These are phyloP conservation scores for Potorous gilbertii DNA, from an alignment of 2,797 vertebrate species.

Conservation along the genomic window DNA sequence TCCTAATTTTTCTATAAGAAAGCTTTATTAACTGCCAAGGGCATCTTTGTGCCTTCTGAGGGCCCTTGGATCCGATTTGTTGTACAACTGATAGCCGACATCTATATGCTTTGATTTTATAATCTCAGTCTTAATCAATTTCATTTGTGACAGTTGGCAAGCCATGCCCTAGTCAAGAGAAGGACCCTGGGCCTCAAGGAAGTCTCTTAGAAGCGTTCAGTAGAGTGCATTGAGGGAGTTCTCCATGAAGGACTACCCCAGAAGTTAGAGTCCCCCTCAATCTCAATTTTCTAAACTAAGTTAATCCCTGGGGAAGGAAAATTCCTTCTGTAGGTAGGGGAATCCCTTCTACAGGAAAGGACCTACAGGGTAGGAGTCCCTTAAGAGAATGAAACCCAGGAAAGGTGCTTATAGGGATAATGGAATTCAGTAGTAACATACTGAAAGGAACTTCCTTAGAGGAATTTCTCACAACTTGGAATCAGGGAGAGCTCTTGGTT, in stretches of 20 bases:
- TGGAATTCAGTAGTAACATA: neutral
- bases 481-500: neutral
- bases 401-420: neutral
- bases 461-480: neutral
- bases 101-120: neutral
- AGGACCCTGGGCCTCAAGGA: neutral
- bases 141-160: neutral
- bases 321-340: neutral
- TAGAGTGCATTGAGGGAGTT: neutral
- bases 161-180: neutral
- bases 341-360: neutral
- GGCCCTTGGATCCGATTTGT: neutral
- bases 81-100: neutral
- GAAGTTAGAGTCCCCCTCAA: neutral
- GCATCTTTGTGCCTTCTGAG: neutral
- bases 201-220: neutral
- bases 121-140: neutral
- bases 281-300: neutral
- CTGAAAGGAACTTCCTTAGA: neutral
- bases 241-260: neutral
- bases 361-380: neutral
- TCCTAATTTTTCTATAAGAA: neutral
- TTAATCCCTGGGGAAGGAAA: neutral
- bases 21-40: neutral
- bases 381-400: neutral